Evolutionary conservation across 1,140 invertebrate species (phyloP), one percentile per base, ranked within the genome.

Genomic region (Tetramorium alpestre): DNA sequence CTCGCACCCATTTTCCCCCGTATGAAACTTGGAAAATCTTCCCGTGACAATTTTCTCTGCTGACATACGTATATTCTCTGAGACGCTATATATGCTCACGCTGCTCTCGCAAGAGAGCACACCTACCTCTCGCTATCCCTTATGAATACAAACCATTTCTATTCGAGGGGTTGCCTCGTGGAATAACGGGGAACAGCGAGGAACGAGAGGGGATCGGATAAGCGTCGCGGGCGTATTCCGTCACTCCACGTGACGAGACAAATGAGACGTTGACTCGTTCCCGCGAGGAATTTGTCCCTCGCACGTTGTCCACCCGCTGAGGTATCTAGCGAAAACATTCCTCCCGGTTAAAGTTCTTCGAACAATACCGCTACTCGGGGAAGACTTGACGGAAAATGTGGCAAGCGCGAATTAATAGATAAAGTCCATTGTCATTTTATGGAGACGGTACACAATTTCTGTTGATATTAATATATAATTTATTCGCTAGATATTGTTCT

Each of bases 111-210:
- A 56, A 69, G 87, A 69, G 87, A 51, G 62, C 54, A 58, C 77
- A 62, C 64, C 76, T 73, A 88, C 73, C 77, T 88, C n/a, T 56
- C 44, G 76, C 3, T 89, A 69, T 85, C 85, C 80, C 78, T 73
- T 92, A 91, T 88, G 62, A 78, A 77, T 87, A 88, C 84, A 89
- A 86, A 85, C 88, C 89, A 87, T 73, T 86, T 86, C 85, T 85
- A 18, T 65, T 85, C 54, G 33, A 82, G 62, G 64, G 88, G 67
- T 72, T 75, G 76, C 16, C 25, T 38, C 13, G 44, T 41, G 8
- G n/a, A 38, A 44, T 33, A 49, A 6, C 56, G 47, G 7, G 22
- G 25, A 33, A 33, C 33, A 33, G 18, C 33, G 38, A 58, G 44
- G n/a, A 7, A 28, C n/a, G 11, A 47, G 41, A 18, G 22, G 41